These are phyloP conservation scores for Ammodytes marinus DNA, from an alignment of 2,113 vertebrate genomes.

Conservation along the genomic window DNA sequence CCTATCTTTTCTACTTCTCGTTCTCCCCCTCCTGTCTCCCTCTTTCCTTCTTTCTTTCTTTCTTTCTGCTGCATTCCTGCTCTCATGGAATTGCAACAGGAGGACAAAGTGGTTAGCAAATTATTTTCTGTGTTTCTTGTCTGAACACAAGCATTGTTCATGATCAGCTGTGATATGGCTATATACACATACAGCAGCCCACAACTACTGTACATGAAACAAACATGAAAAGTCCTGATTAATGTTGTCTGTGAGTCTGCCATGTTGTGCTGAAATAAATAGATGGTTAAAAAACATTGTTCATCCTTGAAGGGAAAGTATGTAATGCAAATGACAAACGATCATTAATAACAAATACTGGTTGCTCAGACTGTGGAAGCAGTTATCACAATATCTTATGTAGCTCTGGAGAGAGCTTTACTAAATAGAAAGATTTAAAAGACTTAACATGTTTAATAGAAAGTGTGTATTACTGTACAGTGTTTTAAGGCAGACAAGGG, in stretches of 20 bases:
- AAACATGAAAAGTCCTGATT: constrained; percentile 3
- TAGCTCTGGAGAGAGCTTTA: not conserved
- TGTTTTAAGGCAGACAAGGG: not conserved
- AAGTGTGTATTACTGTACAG: not conserved
- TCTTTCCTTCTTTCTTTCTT: constrained; percentile 45
- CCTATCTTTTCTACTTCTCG: constrained; percentile 49
- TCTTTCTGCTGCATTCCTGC: constrained; percentile 81
- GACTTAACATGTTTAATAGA: not conserved
- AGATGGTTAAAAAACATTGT: too few species aligned
- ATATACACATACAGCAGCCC: constrained; percentile 77
- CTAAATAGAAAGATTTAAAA: too few species aligned
- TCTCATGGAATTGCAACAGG: constrained; percentile 87
- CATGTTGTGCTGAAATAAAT: not conserved
- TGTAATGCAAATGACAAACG: too few species aligned
- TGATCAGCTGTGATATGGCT: constrained; percentile 55
- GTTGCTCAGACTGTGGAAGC: not conserved
- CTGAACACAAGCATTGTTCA: constrained; percentile 57
- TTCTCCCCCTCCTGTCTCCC: constrained; percentile 8
- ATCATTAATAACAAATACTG: not conserved
- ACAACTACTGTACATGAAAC: constrained; percentile 10
- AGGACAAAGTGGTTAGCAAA: constrained; percentile 90
- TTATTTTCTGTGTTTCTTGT: constrained; percentile 72
- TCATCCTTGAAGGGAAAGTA: too few species aligned
- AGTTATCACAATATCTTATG: not conserved
- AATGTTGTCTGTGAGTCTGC: constrained; percentile 63